Evolutionary conservation across 1,140 invertebrate genomes (phyloP).

Genomic region (Helicoverpa zea): DNA sequence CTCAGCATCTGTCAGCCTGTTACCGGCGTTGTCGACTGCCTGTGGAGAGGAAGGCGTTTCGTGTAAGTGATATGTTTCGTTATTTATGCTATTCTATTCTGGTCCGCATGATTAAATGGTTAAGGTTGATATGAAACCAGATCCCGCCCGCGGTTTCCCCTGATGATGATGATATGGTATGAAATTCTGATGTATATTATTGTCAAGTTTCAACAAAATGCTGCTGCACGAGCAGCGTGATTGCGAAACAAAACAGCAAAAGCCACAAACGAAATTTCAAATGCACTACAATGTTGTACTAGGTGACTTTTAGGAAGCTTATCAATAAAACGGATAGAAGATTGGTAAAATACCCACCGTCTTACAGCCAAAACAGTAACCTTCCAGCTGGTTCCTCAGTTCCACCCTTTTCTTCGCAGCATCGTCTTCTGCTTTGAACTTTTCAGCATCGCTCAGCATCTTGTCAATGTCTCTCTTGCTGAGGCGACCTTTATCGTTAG

Average conservation of each 20-base stretch:
- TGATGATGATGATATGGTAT: too few species aligned
- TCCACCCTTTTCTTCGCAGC: slow-evolving; percentile 89
- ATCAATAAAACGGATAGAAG: not conserved
- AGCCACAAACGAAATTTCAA: too few species aligned
- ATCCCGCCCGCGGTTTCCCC: too few species aligned
- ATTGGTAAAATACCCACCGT: slow-evolving; percentile 79
- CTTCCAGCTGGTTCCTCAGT: slow-evolving; percentile 94
- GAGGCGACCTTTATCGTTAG: slow-evolving; percentile 97
- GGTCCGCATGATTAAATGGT: too few species aligned
- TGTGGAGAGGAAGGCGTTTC: slow-evolving; percentile 54
- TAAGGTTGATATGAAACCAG: not conserved
- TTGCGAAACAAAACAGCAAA: too few species aligned
- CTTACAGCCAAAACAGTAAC: slow-evolving; percentile 94
- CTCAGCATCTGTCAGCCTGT: slow-evolving; percentile 88
- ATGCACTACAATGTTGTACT: too few species aligned
- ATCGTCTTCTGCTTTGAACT: slow-evolving; percentile 90
- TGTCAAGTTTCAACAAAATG: too few species aligned
- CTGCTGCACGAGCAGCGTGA: too few species aligned
- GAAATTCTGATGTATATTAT: too few species aligned
- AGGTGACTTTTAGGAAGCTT: too few species aligned
- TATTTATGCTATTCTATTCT: too few species aligned
- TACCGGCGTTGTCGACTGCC: slow-evolving; percentile 90
- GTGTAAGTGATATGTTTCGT: too few species aligned
- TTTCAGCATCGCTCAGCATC: slow-evolving; percentile 95
- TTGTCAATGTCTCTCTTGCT: slow-evolving; percentile 96